Evolutionary conservation across 2,113 vertebrate genomes (phyloP).

Genomic region (Halcyon malimbica): DNA sequence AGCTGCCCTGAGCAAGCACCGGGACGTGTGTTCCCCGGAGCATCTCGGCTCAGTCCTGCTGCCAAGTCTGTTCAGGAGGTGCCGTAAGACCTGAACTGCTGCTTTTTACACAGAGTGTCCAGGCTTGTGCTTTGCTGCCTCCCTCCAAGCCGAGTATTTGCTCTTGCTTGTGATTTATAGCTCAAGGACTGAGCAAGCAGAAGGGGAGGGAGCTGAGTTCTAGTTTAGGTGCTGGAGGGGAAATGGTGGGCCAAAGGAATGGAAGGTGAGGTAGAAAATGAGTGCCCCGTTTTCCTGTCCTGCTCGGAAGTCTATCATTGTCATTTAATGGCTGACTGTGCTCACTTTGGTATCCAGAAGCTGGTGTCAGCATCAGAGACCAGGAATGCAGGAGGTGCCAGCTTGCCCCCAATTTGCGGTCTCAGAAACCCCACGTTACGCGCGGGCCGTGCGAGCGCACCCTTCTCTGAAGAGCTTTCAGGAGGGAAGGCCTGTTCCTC

Average conservation of each 20-base stretch:
- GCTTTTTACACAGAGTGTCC: neutral
- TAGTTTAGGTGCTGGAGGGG: neutral
- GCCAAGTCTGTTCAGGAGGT: neutral
- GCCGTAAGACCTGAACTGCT: neutral
- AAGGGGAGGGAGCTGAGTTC: neutral
- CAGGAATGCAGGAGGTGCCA: conserved; percentile 44
- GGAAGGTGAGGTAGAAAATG: conserved; percentile 38
- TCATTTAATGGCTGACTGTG: neutral
- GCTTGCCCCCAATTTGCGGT: neutral
- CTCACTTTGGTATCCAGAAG: conserved; percentile 13
- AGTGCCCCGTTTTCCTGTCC: neutral
- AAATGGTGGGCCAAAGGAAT: neutral
- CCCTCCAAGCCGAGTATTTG: too few species aligned
- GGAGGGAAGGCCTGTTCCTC: neutral
- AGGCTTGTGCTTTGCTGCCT: neutral
- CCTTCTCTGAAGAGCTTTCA: neutral
- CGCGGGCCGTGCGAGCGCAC: rapidly evolving
- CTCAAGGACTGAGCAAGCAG: neutral
- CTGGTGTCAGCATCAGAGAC: conserved; percentile 8
- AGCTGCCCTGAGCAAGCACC: neutral
- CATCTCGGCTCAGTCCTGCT: neutral
- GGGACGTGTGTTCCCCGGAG: neutral
- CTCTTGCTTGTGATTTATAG: neutral
- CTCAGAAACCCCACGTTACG: rapidly evolving
- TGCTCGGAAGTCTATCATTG: conserved; percentile 29